These are phyloP conservation scores for Drosophila fungiperda DNA, from an alignment of 2,888 invertebrate species.

Conservation along the genomic window DNA sequence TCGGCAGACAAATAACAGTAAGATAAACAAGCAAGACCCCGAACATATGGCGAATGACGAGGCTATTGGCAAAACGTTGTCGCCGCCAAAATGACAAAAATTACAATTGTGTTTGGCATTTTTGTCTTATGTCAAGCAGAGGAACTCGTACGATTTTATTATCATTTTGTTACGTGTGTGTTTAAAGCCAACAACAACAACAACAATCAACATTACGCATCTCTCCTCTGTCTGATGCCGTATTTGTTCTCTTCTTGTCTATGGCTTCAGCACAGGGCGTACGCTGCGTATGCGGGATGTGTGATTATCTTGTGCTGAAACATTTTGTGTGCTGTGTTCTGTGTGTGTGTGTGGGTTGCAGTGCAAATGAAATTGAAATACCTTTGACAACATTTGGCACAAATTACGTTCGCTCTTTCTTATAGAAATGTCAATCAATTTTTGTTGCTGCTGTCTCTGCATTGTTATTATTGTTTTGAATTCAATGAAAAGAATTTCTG, in stretches of 20 bases:
- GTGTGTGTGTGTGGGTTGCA: constrained; percentile 5
- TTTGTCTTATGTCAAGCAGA: constrained; percentile 74
- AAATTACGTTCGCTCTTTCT: constrained; percentile 47
- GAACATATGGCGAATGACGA: constrained; percentile 50
- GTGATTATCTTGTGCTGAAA: constrained; percentile 69
- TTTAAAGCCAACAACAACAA: constrained; percentile 62
- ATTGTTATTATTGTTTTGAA: constrained; percentile 15
- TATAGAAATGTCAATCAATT: constrained; percentile 41
- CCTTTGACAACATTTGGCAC: constrained; percentile 62
- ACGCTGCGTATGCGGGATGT: constrained; percentile 70
- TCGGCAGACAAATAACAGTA: constrained; percentile 37
- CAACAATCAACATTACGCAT: constrained; percentile 8
- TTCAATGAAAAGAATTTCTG: constrained; percentile 44
- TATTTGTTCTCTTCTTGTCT: constrained; percentile 31
- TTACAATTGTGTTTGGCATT: constrained; percentile 69
- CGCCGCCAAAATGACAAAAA: constrained; percentile 73
- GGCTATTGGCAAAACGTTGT: constrained; percentile 38
- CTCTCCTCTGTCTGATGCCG: constrained; percentile 9
- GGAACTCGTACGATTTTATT: constrained; percentile 73
- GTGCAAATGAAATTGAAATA: constrained; percentile 59
- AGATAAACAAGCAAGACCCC: constrained; percentile 36
- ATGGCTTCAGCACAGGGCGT: constrained; percentile 22
- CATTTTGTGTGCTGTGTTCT: constrained; percentile 1
- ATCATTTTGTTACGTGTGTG: constrained; percentile 81
- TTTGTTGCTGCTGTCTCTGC: constrained; percentile 14